A percentile compares a stretch with the other conserved stretches of the same genome.
These are phyloP conservation scores for Subacronicta megacephala DNA, from an alignment of 2,888 invertebrate genomes.

Conservation along the genomic window DNA sequence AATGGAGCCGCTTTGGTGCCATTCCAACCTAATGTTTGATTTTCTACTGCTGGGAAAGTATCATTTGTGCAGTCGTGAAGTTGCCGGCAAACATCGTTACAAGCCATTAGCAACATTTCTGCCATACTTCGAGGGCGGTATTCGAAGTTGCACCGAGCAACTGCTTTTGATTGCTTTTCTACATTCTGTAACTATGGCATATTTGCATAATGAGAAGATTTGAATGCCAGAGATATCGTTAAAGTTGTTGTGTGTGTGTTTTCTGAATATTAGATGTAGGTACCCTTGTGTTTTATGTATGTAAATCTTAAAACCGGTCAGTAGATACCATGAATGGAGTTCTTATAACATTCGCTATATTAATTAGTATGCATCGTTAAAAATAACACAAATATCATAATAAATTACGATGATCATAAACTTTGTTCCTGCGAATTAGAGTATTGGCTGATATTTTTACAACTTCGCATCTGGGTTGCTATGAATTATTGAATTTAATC, in stretches of 20 bases:
- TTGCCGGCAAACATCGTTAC: conserved; percentile 73
- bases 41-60: conserved; percentile 86
- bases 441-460: conserved; percentile 57
- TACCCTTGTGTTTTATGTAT: conserved; percentile 47
- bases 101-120: conserved; percentile 78
- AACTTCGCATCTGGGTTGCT: conserved; percentile 28
- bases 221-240: conserved; percentile 55
- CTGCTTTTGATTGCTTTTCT: conserved; percentile 60
- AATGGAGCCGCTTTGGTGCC: conserved; percentile 74
- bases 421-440: conserved; percentile 59
- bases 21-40: conserved; percentile 82
- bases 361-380: conserved; percentile 64
- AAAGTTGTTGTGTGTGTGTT: conserved; percentile 45
- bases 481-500: conserved; percentile 65
- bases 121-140: conserved; percentile 68
- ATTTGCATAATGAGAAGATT: conserved; percentile 67
- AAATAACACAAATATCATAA: conserved; percentile 62
- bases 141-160: conserved; percentile 55
- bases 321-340: conserved; percentile 57
- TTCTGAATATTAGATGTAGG: conserved; percentile 36
- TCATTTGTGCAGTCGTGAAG: conserved; percentile 75
- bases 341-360: conserved; percentile 63
- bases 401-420: conserved; percentile 64
- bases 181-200: conserved; percentile 65
- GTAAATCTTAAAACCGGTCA: conserved; percentile 61